Percentiles rank a stretch among this genome's conserved stretches.
Conservation (phyloP, 2,797 vertebrate genomes). For the Parambassis ranga region DNA sequence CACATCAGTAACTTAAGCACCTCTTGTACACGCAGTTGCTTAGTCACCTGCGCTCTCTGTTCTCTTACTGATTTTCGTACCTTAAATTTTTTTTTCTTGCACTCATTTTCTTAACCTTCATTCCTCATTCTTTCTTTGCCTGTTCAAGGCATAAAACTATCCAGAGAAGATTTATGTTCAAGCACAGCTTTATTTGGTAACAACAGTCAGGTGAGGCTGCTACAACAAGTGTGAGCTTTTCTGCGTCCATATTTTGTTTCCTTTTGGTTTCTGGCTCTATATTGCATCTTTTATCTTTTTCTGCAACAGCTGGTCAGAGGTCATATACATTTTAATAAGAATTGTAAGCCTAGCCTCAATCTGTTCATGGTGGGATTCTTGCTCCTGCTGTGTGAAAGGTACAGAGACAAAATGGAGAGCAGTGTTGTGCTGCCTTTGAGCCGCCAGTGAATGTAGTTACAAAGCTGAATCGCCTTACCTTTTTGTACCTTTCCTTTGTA, state of each 20-base stretch:
- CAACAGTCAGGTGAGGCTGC: not conserved
- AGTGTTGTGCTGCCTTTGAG: too few relatives aligned
- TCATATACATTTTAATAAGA: too few relatives aligned
- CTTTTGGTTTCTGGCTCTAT: too few relatives aligned
- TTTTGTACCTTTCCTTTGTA: too few relatives aligned
- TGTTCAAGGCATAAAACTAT: not conserved
- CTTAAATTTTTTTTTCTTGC: not conserved
- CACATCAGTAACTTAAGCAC: constrained; percentile 18
- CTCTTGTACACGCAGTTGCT: not conserved
- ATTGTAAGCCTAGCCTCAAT: too few relatives aligned
- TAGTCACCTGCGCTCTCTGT: not conserved
- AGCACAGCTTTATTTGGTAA: not conserved
- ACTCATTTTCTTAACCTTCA: not conserved
- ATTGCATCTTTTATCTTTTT: too few relatives aligned
- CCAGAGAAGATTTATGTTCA: not conserved
- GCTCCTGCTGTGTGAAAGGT: too few relatives aligned
- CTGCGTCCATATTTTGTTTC: too few relatives aligned
- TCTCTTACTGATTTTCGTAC: not conserved
- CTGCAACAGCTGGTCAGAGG: not conserved
- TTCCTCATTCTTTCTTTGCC: not conserved
- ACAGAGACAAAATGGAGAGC: too few relatives aligned
- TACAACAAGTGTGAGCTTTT: not conserved
- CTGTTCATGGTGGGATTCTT: too few relatives aligned
- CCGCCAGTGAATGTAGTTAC: too few relatives aligned
- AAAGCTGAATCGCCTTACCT: too few relatives aligned